Conservation (phyloP, 2,888 invertebrate species). For the Dasysyrphus albostriatus region DNA sequence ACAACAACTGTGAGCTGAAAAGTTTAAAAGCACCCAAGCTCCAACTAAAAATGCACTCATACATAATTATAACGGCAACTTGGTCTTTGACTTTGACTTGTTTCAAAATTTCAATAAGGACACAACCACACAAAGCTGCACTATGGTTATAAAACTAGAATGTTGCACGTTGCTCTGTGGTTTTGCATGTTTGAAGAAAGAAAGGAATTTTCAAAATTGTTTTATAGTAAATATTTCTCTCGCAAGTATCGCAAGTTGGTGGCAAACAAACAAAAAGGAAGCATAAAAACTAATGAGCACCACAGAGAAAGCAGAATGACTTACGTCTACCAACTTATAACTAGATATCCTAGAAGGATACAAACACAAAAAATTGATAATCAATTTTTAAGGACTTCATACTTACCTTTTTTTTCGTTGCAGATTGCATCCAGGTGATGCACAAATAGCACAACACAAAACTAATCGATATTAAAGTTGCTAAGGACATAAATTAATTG, state of each 20-base stretch:
- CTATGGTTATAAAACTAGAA: constrained; percentile 3
- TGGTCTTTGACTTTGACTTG: constrained; percentile 23
- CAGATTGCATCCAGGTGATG: constrained; percentile 10
- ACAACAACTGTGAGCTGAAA: constrained; percentile 18
- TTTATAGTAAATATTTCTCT: constrained; percentile 1
- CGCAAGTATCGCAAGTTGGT: neutral
- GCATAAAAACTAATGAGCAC: constrained; percentile 16
- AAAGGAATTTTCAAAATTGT: constrained; percentile 9
- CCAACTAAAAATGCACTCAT: constrained; percentile 13
- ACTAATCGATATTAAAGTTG: constrained; percentile 42
- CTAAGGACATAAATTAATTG: constrained; percentile 38
- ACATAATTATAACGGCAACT: constrained; percentile 26
- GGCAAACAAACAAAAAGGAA: constrained; percentile 21
- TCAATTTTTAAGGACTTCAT: constrained; percentile 7
- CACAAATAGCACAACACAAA: constrained; percentile 9
- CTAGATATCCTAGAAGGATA: neutral
- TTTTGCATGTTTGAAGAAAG: neutral
- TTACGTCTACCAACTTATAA: neutral
- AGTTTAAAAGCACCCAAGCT: constrained; percentile 15
- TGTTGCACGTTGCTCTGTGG: constrained; percentile 16
- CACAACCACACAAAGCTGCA: constrained; percentile 3
- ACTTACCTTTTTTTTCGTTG: neutral
- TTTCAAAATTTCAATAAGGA: constrained; percentile 4
- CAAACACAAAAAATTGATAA: neutral
- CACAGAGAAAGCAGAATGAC: neutral